Evolutionary conservation across 1,140 invertebrate species (phyloP).

Genomic region (Bombus picipes): DNA sequence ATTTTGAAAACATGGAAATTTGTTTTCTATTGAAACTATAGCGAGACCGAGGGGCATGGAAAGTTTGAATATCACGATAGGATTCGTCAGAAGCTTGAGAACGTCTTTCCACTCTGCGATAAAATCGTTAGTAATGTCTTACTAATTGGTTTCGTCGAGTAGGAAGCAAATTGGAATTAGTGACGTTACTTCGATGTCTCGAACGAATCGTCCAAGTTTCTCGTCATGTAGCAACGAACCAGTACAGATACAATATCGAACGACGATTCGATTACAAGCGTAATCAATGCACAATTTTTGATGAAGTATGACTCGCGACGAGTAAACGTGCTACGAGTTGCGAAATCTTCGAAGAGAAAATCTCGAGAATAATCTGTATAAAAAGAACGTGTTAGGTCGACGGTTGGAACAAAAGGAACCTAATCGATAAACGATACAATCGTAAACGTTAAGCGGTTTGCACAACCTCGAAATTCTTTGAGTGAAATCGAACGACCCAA

Average conservation of each 20-base stretch:
- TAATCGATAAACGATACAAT: background rate
- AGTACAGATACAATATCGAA: too few species aligned
- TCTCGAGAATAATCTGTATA: too few species aligned
- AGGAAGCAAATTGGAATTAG: background rate
- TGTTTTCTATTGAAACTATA: too few species aligned
- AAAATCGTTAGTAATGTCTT: constrained; percentile 20
- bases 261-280: background rate
- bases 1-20: too few species aligned
- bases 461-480: background rate
- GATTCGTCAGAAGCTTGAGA: background rate
- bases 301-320: rapidly evolving
- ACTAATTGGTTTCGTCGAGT: constrained; percentile 22
- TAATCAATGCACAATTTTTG: background rate
- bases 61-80: too few species aligned
- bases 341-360: too few species aligned
- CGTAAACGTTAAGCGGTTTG: background rate
- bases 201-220: background rate
- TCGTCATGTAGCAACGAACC: too few species aligned
- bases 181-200: too few species aligned
- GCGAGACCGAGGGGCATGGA: too few species aligned
- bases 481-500: background rate
- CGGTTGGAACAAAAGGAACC: too few species aligned
- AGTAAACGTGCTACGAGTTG: too few species aligned
- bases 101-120: background rate
- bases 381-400: too few species aligned